Percentiles rank a stretch among this genome's conserved stretches.
Evolutionary conservation across 2,113 vertebrate genomes (phyloP).

Genomic region (Scomber colias): DNA sequence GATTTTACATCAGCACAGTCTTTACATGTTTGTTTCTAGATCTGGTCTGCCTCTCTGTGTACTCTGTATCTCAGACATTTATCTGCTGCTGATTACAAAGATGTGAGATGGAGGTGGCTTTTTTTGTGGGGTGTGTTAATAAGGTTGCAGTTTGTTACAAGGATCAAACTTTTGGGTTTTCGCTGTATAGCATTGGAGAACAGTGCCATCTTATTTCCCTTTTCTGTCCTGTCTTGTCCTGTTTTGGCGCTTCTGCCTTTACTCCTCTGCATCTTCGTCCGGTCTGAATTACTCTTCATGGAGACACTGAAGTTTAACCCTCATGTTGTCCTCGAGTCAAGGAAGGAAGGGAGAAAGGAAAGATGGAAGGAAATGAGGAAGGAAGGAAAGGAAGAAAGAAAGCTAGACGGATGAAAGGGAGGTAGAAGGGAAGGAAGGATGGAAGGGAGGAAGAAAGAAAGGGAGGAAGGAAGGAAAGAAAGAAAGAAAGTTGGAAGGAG

Average conservation of each 20-base stretch:
- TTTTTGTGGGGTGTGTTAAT: slow-evolving; percentile 22
- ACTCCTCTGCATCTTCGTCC: too few relatives aligned
- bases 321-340: too few relatives aligned
- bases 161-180: slow-evolving; percentile 24
- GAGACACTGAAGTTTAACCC: too few relatives aligned
- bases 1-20: slow-evolving; percentile 27
- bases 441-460: too few relatives aligned
- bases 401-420: too few relatives aligned
- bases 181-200: slow-evolving; percentile 1
- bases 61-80: slow-evolving; percentile 3
- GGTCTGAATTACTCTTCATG: too few relatives aligned
- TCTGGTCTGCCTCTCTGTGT: not conserved
- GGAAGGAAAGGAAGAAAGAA: too few relatives aligned
- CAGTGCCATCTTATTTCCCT: not conserved
- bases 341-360: too few relatives aligned
- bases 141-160: not conserved
- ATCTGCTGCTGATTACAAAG: slow-evolving; percentile 26
- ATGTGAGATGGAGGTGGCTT: slow-evolving; percentile 8
- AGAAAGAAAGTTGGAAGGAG: too few relatives aligned
- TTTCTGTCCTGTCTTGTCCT: not conserved
- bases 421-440: too few relatives aligned
- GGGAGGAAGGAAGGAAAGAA: too few relatives aligned
- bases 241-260: not conserved
- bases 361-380: too few relatives aligned
- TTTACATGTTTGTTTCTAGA: slow-evolving; percentile 23